Percentiles rank a stretch among this genome's conserved stretches.
phyloP scores from a whole-genome alignment of 2,113 vertebrate species.

The Tachysurus vachellii region DNA sequence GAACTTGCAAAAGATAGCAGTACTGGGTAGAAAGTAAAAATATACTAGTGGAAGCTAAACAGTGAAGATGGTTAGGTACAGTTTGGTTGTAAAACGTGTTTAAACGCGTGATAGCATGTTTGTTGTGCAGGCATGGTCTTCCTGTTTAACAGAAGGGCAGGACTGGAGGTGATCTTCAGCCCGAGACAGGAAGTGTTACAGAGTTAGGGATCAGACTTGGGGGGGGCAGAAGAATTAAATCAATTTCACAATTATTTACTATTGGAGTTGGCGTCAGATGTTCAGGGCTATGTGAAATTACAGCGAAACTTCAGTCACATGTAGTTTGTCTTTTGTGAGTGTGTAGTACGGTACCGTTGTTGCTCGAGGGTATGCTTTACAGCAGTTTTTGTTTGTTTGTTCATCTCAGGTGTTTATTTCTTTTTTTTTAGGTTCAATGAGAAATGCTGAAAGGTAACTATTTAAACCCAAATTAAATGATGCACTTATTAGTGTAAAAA shows the following conservation, averaged over 20 bases:
- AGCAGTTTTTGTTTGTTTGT: not conserved
- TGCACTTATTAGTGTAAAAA: not conserved
- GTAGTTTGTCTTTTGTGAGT: not conserved
- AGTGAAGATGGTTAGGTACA: not conserved
- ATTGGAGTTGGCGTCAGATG: not conserved
- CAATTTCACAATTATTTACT: not conserved
- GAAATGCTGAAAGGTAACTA: not conserved
- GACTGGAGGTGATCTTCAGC: not conserved
- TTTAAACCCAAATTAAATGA: not conserved
- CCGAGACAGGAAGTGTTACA: not conserved
- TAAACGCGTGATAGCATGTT: not conserved
- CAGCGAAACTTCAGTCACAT: not conserved
- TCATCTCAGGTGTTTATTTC: not conserved
- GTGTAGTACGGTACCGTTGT: not conserved
- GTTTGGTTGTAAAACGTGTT: not conserved
- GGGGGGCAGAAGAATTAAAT: not conserved
- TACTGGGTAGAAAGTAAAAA: not conserved
- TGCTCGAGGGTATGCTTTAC: not conserved
- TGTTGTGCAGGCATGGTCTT: not conserved
- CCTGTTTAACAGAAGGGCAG: not conserved
- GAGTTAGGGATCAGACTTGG: not conserved
- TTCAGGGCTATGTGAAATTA: not conserved
- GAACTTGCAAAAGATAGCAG: not conserved
- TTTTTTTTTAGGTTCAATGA: not conserved
- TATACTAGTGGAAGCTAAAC: not conserved